phyloP scores from a whole-genome alignment of 2,797 vertebrate species.

The Tenualosa ilisha region DNA sequence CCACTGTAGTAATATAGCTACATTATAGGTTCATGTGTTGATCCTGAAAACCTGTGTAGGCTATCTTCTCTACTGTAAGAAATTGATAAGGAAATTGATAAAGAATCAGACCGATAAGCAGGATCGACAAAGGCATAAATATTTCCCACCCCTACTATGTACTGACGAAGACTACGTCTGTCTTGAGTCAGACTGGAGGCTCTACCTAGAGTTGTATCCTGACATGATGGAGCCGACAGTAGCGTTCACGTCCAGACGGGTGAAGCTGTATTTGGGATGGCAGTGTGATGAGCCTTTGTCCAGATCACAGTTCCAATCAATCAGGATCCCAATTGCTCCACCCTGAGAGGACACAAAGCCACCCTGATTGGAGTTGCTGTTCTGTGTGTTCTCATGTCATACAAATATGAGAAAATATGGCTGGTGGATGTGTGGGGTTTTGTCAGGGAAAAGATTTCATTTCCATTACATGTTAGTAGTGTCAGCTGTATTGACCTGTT shows the following conservation, averaged over 20 bases:
- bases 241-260: constrained; percentile 76
- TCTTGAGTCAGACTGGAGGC: neutral
- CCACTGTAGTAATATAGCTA: too few relatives aligned
- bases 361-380: neutral
- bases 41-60: too few relatives aligned
- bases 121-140: too few relatives aligned
- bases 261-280: constrained; percentile 84
- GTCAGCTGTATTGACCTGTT: too few relatives aligned
- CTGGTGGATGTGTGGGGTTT: neutral
- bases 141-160: too few relatives aligned
- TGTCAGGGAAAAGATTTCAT: too few relatives aligned
- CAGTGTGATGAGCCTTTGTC: constrained; percentile 82
- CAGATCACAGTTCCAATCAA: constrained; percentile 90
- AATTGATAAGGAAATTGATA: too few relatives aligned
- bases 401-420: neutral
- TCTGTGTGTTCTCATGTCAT: neutral
- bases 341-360: constrained; percentile 68
- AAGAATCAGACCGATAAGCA: too few relatives aligned
- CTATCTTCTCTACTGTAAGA: too few relatives aligned
- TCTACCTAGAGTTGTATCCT: constrained; percentile 91
- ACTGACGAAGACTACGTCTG: neutral
- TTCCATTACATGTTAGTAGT: too few relatives aligned
- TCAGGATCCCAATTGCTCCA: constrained; percentile 84
- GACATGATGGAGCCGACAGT: constrained; percentile 67
- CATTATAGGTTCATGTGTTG: too few relatives aligned